A percentile compares a stretch with the other conserved stretches of the same genome.
Evolutionary conservation across 2,797 vertebrate genomes (phyloP).

Genomic region (Hydrolagus colliei): DNA sequence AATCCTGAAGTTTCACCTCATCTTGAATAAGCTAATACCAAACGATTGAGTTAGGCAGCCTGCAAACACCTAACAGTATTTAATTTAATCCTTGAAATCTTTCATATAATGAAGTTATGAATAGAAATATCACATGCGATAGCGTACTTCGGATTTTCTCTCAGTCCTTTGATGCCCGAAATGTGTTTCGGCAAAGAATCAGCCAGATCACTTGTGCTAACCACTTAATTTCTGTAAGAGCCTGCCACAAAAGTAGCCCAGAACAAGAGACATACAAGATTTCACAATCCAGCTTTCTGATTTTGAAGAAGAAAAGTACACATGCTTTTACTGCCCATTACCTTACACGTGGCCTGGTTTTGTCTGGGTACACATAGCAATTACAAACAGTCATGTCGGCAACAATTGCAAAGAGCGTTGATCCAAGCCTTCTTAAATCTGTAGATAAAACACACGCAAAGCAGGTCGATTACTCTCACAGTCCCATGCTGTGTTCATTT

Average conservation of each 20-base stretch:
- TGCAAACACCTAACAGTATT: not conserved
- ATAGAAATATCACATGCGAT: not conserved
- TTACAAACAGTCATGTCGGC: conserved; percentile 99
- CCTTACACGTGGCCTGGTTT: conserved; percentile 99
- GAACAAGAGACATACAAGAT: conserved; percentile 62
- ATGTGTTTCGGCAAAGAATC: not conserved
- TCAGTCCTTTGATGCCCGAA: not conserved
- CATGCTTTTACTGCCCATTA: conserved; percentile 90
- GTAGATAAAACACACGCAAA: conserved; percentile 95
- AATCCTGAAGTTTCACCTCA: too few species aligned
- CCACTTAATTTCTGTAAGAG: conserved; percentile 49
- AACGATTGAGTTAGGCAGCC: not conserved
- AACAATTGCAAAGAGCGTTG: conserved; percentile 95
- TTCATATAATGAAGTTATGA: not conserved
- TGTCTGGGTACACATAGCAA: conserved; percentile 99
- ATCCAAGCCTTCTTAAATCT: conserved; percentile 99
- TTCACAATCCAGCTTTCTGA: conserved; percentile 60
- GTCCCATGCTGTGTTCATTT: conserved; percentile 93
- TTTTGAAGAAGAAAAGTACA: conserved; percentile 75
- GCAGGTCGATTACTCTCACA: conserved; percentile 98
- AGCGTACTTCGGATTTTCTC: not conserved
- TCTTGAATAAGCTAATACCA: too few species aligned
- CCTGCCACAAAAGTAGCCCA: conserved; percentile 53
- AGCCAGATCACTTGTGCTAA: conserved; percentile 35
- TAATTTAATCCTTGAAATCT: conserved; percentile 4